phyloP scores from a whole-genome alignment of 1,140 invertebrate species.

The Alviniconcha marisindica region DNA sequence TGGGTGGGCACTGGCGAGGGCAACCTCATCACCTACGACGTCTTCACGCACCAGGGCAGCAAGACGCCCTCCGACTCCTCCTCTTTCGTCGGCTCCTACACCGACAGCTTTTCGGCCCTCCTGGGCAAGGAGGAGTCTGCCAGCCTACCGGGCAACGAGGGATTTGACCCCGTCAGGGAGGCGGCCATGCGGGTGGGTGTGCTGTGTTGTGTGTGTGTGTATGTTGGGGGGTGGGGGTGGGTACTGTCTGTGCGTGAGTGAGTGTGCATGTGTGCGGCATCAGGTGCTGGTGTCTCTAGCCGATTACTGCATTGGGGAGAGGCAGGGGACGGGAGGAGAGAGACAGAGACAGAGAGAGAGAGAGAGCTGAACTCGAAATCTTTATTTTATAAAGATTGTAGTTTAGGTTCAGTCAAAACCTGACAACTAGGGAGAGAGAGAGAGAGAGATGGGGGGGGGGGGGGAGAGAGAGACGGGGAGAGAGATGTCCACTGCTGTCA shows the following conservation, averaged over 20 bases:
- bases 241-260: not conserved
- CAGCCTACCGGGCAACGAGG: slow-evolving; percentile 17
- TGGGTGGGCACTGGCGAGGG: slow-evolving; percentile 80
- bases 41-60: slow-evolving; percentile 52
- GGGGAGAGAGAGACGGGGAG: not conserved
- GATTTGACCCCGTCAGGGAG: slow-evolving; percentile 43
- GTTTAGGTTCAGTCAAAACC: too few relatives aligned
- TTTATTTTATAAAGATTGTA: too few relatives aligned
- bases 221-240: not conserved
- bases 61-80: slow-evolving; percentile 66
- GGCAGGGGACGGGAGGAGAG: slow-evolving; percentile 22
- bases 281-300: too few relatives aligned
- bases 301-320: too few relatives aligned
- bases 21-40: slow-evolving; percentile 77
- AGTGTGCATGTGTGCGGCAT: slow-evolving; percentile 6
- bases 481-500: too few relatives aligned
- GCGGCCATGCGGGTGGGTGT: slow-evolving; percentile 50
- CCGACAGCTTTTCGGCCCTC: slow-evolving; percentile 36
- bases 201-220: slow-evolving; percentile 42
- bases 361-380: too few relatives aligned
- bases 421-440: slow-evolving; percentile 27
- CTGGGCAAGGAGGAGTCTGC: not conserved
- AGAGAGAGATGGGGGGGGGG: not conserved
- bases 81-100: slow-evolving; percentile 51
- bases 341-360: not conserved